Base-by-base conservation (phyloP, 2,113 vertebrate species). In the Neolamprologus variostigma region DNA sequence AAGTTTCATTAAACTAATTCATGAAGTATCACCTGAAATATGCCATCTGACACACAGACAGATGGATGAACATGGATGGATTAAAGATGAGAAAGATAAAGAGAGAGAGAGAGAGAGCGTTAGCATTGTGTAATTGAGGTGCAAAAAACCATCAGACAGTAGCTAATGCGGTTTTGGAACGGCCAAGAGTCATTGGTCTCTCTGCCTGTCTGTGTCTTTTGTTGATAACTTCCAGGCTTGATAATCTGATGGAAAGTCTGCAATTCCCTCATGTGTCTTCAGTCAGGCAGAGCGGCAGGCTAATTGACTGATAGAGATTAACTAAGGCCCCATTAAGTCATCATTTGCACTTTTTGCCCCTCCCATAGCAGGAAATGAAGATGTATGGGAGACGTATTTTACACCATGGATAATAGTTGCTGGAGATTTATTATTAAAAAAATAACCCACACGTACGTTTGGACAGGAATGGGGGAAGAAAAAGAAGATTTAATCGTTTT, bases 271-370 rank as follows among this genome's bases (percentile, higher is more conserved):
- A 12, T 8, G 82, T 78, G 86, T 89, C 82, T 91, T 87, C 87
- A 87, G 57, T 89, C 83, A 80, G 89, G 76, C 88, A 90, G 88
- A 91, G 50, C 80, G n/a, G 73, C 28, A 7, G 66, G 73, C 81
- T 93, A 92, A 95, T 86, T 91, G 87, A 92, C 89, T 93, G 85
- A 89, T 40, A 19, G 88, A 93, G 92, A 94, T 91, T 81, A 92
- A 92, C 84, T 4, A 40, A 76, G 89, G 89, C 84, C 89, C 91
- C 82, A 90, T 94, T 94, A 94, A 92, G 53, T 88, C 66, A 80
- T 73, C 61, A 6, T 81, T 82, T 51, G 53, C 55, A 55, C 63
- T 81, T 68, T 84, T 59, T 76, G 4, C 26, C 54, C 55, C 57
- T 68, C 78, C 53, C 76, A 53, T 76, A 42, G 91, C 37, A 73